Conservation (phyloP, 2,113 vertebrate species). For the Thryonomys swinderianus region DNA sequence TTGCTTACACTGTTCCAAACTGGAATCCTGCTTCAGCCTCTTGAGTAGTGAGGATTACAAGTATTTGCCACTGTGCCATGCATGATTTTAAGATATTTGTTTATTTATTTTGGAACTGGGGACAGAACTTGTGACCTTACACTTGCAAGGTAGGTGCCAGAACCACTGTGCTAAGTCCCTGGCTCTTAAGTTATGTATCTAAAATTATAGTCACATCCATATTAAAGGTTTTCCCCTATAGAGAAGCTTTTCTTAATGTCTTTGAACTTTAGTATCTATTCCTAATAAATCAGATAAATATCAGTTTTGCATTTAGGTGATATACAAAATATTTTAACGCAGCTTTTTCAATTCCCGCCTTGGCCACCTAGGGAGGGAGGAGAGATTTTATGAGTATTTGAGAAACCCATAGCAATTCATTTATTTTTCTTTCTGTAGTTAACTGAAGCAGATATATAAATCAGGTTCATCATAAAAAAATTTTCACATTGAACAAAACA, state of each 20-base stretch:
- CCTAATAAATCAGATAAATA: background rate
- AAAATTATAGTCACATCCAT: slow-evolving; percentile 29
- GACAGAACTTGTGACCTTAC: too few relatives aligned
- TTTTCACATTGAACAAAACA: slow-evolving; percentile 24
- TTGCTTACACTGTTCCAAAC: background rate
- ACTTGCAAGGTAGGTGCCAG: too few relatives aligned
- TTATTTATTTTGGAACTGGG: background rate
- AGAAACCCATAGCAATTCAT: slow-evolving; percentile 3
- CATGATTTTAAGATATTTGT: slow-evolving; percentile 25
- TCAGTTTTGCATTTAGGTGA: slow-evolving; percentile 43
- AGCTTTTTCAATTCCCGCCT: background rate
- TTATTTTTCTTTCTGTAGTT: slow-evolving; percentile 48
- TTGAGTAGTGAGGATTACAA: background rate
- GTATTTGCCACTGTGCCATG: background rate
- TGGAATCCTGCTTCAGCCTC: background rate
- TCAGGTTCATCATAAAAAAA: slow-evolving; percentile 21
- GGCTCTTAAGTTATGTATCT: background rate
- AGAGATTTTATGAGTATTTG: slow-evolving; percentile 53
- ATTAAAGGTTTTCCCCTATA: background rate
- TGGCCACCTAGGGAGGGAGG: background rate
- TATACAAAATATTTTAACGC: background rate
- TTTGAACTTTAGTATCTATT: slow-evolving; percentile 28
- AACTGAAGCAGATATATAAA: slow-evolving; percentile 12
- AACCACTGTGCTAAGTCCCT: too few relatives aligned
- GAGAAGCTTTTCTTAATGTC: slow-evolving; percentile 33